These are phyloP conservation scores for Drepana falcataria DNA, from an alignment of 2,888 invertebrate genomes.

Conservation along the genomic window DNA sequence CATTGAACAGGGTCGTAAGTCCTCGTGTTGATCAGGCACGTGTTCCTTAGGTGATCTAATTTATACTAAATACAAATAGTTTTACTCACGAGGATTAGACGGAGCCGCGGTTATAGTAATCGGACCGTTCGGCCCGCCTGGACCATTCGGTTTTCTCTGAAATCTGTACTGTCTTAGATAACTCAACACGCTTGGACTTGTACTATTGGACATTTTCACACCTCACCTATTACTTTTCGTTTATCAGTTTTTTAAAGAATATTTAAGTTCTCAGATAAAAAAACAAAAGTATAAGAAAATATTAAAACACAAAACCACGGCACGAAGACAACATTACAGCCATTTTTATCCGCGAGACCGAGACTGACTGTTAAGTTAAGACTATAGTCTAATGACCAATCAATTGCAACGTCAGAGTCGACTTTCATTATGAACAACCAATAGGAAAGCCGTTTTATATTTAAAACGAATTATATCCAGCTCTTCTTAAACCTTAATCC, in stretches of 20 bases:
- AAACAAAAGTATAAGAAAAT: constrained; percentile 46
- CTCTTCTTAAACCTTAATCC: too few relatives aligned
- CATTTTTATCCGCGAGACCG: constrained; percentile 74
- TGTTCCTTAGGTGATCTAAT: constrained; percentile 17
- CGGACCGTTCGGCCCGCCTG: constrained; percentile 49
- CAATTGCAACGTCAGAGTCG: not conserved
- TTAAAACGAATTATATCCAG: too few relatives aligned
- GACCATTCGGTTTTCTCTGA: constrained; percentile 78
- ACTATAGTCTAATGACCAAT: constrained; percentile 23
- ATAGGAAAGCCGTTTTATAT: too few relatives aligned
- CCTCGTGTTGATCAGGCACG: constrained; percentile 37
- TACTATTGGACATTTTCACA: constrained; percentile 64
- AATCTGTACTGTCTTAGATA: constrained; percentile 84
- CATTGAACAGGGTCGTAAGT: constrained; percentile 30
- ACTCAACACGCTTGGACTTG: constrained; percentile 79
- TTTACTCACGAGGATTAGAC: constrained; percentile 63
- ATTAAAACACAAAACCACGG: constrained; percentile 44
- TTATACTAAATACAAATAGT: constrained; percentile 6
- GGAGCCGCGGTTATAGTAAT: constrained; percentile 53
- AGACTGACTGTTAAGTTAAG: constrained; percentile 33
- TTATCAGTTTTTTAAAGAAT: constrained; percentile 20
- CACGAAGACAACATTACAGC: constrained; percentile 65
- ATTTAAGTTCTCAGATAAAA: constrained; percentile 26
- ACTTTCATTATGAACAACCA: too few relatives aligned
- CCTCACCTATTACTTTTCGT: constrained; percentile 17